These are phyloP conservation scores for Hafferia zeledoni DNA, from an alignment of 2,797 vertebrate species.

Conservation along the genomic window DNA sequence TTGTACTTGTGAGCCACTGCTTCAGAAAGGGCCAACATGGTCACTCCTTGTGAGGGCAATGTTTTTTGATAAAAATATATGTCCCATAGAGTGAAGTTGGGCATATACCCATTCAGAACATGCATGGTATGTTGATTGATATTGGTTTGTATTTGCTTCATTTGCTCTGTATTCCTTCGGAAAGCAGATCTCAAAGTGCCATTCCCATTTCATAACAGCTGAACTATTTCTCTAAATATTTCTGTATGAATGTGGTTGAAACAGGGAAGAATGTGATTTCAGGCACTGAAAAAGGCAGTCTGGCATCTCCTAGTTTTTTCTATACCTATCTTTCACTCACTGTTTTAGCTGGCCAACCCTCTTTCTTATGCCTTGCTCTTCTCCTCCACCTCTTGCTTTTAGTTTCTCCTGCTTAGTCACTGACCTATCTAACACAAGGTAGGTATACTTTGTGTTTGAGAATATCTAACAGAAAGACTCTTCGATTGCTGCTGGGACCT, in stretches of 20 bases:
- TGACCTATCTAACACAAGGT: fast-evolving
- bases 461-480: background rate
- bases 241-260: background rate
- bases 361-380: background rate
- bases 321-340: background rate
- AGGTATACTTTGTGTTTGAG: background rate
- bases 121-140: background rate
- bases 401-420: background rate
- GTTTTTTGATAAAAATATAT: background rate
- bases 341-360: background rate
- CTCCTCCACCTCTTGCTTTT: background rate
- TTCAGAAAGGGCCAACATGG: fast-evolving
- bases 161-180: background rate
- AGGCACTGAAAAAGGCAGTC: background rate
- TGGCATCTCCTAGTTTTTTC: background rate
- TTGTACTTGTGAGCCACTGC: background rate
- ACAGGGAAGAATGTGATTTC: background rate
- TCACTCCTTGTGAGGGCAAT: background rate
- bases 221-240: background rate
- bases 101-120: background rate
- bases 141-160: background rate
- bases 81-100: background rate
- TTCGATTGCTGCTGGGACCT: background rate
- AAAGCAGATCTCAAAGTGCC: background rate
- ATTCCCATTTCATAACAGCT: background rate